A percentile compares a stretch with the other conserved stretches of the same genome.
Conservation (phyloP, 1,140 invertebrate genomes). For the Frieseomelitta varia region DNA sequence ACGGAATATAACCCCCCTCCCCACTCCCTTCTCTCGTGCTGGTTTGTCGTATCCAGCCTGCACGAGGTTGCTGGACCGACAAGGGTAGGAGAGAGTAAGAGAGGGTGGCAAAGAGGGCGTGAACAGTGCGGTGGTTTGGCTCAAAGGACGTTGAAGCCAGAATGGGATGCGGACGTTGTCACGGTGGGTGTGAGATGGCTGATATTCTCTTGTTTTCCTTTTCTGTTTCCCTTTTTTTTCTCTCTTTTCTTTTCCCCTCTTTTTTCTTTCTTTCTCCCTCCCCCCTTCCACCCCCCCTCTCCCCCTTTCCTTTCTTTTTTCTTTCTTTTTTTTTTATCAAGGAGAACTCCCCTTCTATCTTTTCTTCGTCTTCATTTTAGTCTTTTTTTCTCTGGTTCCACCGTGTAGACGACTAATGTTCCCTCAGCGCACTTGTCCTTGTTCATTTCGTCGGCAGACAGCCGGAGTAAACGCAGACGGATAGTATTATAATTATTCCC, state of each 20-base stretch:
- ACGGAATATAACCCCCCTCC: slow-evolving; percentile 51
- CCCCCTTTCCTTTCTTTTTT: slow-evolving; percentile 2
- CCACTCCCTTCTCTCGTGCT: slow-evolving; percentile 8
- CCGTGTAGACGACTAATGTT: slow-evolving; percentile 22
- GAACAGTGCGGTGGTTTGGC: slow-evolving; percentile 59
- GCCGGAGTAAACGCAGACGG: slow-evolving; percentile 4
- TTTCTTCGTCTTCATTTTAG: slow-evolving; percentile 24
- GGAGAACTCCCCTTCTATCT: slow-evolving; percentile 12
- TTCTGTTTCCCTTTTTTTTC: slow-evolving; percentile 1
- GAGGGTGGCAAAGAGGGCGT: slow-evolving; percentile 32
- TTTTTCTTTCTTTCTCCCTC: slow-evolving; percentile 10
- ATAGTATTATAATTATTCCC: slow-evolving; percentile 40
- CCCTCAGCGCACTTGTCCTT: slow-evolving; percentile 8
- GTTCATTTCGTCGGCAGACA: slow-evolving; percentile 30
- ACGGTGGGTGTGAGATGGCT: slow-evolving; percentile 64
- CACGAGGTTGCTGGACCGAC: slow-evolving; percentile 24
- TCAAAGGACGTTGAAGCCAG: slow-evolving; percentile 67
- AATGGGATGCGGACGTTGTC: slow-evolving; percentile 64
- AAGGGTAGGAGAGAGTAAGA: not conserved
- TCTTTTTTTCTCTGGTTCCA: slow-evolving; percentile 1
- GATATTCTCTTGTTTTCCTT: slow-evolving; percentile 62
- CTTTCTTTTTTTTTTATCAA: slow-evolving; percentile 9
- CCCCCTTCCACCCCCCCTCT: not conserved
- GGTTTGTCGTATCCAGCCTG: slow-evolving; percentile 43
- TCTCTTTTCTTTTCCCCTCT: not conserved